Conservation (phyloP, 2,113 vertebrate genomes). For the Corvus moneduloides region DNA sequence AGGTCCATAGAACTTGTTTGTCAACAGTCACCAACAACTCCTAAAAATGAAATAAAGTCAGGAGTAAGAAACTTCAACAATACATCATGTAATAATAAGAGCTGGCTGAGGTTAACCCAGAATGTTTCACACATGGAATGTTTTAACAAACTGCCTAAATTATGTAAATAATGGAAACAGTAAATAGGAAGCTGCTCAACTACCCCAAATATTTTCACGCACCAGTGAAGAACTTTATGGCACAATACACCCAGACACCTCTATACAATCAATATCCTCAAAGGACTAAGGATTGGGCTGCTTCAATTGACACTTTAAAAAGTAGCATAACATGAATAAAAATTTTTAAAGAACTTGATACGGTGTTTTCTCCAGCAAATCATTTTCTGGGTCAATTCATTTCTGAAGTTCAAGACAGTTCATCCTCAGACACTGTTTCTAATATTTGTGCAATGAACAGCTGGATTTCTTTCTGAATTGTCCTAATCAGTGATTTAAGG, state of each 20-base stretch:
- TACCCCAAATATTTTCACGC: neutral
- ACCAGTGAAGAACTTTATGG: neutral
- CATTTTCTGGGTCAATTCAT: neutral
- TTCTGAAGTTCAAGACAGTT: neutral
- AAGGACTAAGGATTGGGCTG: neutral
- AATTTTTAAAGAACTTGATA: neutral
- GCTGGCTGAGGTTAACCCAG: neutral
- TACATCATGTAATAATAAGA: neutral
- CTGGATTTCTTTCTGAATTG: neutral
- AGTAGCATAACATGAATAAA: neutral
- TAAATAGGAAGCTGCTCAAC: neutral
- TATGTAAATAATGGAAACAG: neutral
- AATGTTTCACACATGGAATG: neutral
- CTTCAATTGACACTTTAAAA: neutral
- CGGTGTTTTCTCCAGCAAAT: neutral
- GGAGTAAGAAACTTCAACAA: neutral
- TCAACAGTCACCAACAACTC: neutral
- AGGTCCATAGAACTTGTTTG: neutral
- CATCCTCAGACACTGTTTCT: neutral
- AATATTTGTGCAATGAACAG: neutral
- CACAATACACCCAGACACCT: neutral
- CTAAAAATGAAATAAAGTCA: neutral
- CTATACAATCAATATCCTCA: neutral
- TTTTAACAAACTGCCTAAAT: neutral
- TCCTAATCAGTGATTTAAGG: neutral